Percentiles rank a stretch among this genome's conserved stretches.
Conservation (phyloP, 1,140 invertebrate genomes). For the Metopolophium dirhodum region DNA sequence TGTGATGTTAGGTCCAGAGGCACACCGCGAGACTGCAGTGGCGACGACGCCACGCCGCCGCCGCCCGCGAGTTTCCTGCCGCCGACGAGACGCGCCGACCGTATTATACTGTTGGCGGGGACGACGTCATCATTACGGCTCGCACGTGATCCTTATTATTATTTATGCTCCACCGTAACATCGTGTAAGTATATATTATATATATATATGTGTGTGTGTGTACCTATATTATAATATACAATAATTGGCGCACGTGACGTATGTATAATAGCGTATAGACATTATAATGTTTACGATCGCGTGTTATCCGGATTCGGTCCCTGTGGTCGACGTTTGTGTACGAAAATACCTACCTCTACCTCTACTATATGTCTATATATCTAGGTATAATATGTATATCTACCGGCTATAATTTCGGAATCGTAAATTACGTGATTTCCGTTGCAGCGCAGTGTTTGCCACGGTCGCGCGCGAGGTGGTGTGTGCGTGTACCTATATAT, state of each 20-base stretch:
- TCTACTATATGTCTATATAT: background rate
- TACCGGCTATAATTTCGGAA: background rate
- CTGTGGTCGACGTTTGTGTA: background rate
- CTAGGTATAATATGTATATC: background rate
- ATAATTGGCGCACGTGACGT: conserved; percentile 50
- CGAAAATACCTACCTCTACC: background rate
- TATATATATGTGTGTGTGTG: background rate
- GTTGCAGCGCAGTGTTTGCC: background rate
- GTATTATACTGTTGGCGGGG: background rate
- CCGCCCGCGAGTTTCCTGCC: background rate
- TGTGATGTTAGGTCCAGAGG: too few relatives aligned
- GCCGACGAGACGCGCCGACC: background rate
- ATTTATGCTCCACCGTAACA: conserved; percentile 35
- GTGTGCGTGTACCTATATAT: background rate
- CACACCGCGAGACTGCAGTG: too few relatives aligned
- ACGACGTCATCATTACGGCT: conserved; percentile 33
- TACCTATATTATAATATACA: background rate
- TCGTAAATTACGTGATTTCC: conserved; percentile 34
- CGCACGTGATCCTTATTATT: conserved; percentile 32
- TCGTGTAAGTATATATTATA: background rate
- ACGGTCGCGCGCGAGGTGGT: background rate
- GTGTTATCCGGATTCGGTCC: background rate
- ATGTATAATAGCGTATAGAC: background rate
- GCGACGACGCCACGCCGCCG: too few relatives aligned
- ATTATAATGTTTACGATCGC: conserved; percentile 34